Evolutionary conservation across 2,888 invertebrate genomes (phyloP).

Genomic region (Lordiphosa fenestrarum): DNA sequence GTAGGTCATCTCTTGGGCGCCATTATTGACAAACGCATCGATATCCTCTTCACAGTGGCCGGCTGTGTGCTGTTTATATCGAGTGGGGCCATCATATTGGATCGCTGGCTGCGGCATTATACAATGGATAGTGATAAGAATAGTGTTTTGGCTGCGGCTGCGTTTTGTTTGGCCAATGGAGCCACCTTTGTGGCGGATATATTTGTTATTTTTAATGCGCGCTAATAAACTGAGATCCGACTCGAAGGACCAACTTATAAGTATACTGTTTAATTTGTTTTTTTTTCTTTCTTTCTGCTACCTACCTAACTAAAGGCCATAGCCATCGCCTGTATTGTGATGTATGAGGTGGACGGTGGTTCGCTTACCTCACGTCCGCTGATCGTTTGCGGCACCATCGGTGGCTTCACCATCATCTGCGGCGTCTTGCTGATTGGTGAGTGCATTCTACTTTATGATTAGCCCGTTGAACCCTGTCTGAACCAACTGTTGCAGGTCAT

Average conservation of each 20-base stretch:
- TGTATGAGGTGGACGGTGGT: slow-evolving; percentile 69
- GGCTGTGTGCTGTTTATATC: slow-evolving; percentile 66
- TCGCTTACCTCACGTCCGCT: slow-evolving; percentile 53
- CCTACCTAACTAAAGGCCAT: slow-evolving; percentile 59
- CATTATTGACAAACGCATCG: slow-evolving; percentile 69
- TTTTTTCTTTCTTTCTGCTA: neutral
- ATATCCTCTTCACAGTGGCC: slow-evolving; percentile 63
- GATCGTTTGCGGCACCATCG: slow-evolving; percentile 77
- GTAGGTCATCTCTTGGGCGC: slow-evolving; percentile 65
- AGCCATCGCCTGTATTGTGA: slow-evolving; percentile 76
- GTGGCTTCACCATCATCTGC: slow-evolving; percentile 77
- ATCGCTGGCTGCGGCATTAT: slow-evolving; percentile 57
- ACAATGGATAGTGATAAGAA: slow-evolving; percentile 51
- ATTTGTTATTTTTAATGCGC: slow-evolving; percentile 61
- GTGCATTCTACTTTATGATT: slow-evolving; percentile 20
- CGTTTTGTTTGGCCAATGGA: slow-evolving; percentile 62
- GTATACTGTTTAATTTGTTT: slow-evolving; percentile 1
- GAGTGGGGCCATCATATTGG: slow-evolving; percentile 67
- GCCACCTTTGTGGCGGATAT: slow-evolving; percentile 66
- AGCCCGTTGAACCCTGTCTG: neutral
- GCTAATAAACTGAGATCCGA: slow-evolving; percentile 17
- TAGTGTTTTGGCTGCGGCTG: slow-evolving; percentile 56
- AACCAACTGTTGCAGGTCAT: slow-evolving; percentile 59
- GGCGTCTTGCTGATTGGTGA: slow-evolving; percentile 73
- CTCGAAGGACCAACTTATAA: neutral